Conservation (phyloP, 2,113 vertebrate genomes). For the Gallinago jamesoni region DNA sequence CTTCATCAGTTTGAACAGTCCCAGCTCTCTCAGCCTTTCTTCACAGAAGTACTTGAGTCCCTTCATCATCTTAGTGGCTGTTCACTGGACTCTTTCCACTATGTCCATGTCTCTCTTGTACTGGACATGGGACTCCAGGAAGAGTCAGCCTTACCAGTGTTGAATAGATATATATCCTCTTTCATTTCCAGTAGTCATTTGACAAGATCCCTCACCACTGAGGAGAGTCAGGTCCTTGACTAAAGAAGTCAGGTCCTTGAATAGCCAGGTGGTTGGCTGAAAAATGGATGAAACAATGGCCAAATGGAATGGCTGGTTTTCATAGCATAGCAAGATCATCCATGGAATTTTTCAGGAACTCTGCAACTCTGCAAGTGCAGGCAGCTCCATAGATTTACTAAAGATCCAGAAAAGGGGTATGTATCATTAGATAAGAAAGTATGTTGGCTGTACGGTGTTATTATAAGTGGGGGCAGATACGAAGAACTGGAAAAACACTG, state of each 20-base stretch:
- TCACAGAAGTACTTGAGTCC: neutral
- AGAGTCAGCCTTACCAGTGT: neutral
- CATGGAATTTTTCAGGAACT: neutral
- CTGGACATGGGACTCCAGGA: accelerated
- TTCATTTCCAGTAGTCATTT: neutral
- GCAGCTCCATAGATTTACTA: neutral
- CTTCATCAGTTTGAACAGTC: neutral
- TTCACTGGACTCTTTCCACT: neutral
- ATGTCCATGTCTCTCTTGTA: neutral
- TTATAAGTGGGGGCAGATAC: neutral
- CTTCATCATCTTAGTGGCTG: neutral
- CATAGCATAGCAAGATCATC: neutral
- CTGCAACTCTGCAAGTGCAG: neutral
- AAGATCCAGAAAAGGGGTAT: neutral
- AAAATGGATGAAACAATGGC: neutral
- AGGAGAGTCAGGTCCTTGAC: neutral
- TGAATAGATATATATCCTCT: neutral
- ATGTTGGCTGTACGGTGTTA: neutral
- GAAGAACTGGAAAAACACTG: neutral
- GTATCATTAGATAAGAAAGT: neutral
- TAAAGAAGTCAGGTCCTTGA: neutral
- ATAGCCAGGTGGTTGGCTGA: neutral
- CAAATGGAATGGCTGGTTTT: neutral
- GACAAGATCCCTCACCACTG: neutral
- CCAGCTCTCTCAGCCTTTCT: neutral